Conservation (phyloP, 2,797 vertebrate genomes). For the Acrossocheilus wenchowensis region DNA sequence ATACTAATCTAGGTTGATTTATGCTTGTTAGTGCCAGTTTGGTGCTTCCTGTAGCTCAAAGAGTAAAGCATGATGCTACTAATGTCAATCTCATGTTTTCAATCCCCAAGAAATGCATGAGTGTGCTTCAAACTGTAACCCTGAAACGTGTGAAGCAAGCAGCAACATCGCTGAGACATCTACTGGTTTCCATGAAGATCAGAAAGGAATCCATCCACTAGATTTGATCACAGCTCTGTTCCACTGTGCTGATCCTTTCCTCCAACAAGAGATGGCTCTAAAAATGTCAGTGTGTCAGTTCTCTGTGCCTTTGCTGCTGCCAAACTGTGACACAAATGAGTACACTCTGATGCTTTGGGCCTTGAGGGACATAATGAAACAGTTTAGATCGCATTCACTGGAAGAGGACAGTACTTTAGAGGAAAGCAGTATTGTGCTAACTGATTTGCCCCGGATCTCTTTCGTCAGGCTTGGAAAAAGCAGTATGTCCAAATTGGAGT, state of each 20-base stretch:
- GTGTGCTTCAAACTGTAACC: neutral
- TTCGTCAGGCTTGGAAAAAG: slow-evolving; percentile 15
- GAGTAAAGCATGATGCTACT: no score
- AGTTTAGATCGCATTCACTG: slow-evolving; percentile 62
- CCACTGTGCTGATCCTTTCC: slow-evolving; percentile 73
- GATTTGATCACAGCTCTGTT: slow-evolving; percentile 75
- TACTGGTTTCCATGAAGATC: neutral
- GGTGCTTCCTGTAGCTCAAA: neutral
- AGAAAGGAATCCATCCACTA: slow-evolving; percentile 58
- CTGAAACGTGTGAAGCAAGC: neutral
- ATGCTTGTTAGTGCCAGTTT: neutral
- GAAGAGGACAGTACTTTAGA: neutral
- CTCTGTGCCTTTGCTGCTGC: slow-evolving; percentile 78
- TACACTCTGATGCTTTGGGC: slow-evolving; percentile 77
- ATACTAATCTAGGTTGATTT: neutral
- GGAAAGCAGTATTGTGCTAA: neutral
- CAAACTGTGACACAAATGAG: slow-evolving; percentile 48
- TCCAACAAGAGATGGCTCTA: slow-evolving; percentile 76
- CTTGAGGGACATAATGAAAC: slow-evolving; percentile 74
- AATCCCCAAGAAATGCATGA: no score
- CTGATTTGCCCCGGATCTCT: neutral
- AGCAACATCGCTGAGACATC: neutral
- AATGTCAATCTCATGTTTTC: no score
- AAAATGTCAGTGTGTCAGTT: slow-evolving; percentile 83
- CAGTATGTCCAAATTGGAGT: neutral